Evolutionary conservation across 2,113 vertebrate species (phyloP).

Genomic region (Halichoeres trimaculatus): DNA sequence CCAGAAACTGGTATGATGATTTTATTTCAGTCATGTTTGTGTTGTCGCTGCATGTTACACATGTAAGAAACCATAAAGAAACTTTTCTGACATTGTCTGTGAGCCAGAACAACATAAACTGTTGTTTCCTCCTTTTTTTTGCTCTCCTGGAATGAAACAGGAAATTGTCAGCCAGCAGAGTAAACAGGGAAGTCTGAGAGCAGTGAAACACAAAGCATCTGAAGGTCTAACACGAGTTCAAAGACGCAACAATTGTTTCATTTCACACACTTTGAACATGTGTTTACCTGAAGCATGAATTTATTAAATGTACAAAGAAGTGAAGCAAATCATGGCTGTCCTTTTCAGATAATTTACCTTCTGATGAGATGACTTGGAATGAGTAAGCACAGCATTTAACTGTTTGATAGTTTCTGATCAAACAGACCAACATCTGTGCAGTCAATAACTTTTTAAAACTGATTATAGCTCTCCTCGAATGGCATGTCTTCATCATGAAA

Average conservation of each 20-base stretch:
- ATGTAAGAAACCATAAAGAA: background rate
- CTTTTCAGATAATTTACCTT: slow-evolving; percentile 18
- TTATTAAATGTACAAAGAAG: background rate
- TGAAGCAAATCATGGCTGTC: background rate
- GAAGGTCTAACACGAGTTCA: background rate
- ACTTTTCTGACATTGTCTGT: background rate
- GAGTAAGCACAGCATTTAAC: no score
- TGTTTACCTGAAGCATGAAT: background rate
- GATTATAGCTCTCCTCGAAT: slow-evolving; percentile 59
- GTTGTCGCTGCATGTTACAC: no score
- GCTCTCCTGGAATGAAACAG: background rate
- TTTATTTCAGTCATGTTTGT: no score
- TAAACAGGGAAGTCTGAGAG: slow-evolving; percentile 15
- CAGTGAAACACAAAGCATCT: background rate
- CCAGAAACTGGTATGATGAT: slow-evolving; percentile 91
- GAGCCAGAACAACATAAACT: slow-evolving; percentile 17
- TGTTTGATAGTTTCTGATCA: no score
- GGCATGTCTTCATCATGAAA: slow-evolving; percentile 57
- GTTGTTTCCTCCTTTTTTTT: slow-evolving; percentile 25
- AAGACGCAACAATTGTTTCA: background rate
- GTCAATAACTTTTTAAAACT: slow-evolving; percentile 48
- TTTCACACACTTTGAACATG: background rate
- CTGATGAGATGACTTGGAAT: background rate
- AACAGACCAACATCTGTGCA: no score
- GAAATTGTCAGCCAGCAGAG: background rate